Conservation (phyloP, 2,888 invertebrate species). For the Drosophila antonietae region DNA sequence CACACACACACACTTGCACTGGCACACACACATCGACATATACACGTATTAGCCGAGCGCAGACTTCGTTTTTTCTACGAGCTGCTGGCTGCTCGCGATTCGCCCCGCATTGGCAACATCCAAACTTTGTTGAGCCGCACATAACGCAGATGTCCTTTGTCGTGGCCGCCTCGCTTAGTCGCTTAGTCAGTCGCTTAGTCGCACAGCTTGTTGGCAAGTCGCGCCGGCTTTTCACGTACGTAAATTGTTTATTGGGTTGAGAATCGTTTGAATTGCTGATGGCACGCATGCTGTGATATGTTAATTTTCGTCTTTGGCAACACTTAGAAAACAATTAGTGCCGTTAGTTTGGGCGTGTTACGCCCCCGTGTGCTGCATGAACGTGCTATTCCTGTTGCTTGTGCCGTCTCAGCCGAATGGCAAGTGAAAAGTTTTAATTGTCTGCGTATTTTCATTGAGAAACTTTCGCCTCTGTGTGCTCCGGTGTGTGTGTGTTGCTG, state of each 20-base stretch:
- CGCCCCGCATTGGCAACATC: constrained; percentile 14
- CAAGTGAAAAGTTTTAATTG: constrained; percentile 78
- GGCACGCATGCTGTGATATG: constrained; percentile 69
- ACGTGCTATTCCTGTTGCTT: constrained; percentile 12
- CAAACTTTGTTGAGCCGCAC: constrained; percentile 50
- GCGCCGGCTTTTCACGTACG: constrained; percentile 60
- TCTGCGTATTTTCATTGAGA: constrained; percentile 72
- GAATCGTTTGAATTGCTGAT: constrained; percentile 26
- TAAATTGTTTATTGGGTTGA: constrained; percentile 10
- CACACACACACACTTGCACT: constrained; percentile 5
- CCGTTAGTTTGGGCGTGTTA: constrained; percentile 37
- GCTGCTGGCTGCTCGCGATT: constrained; percentile 15
- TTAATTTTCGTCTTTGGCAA: constrained; percentile 68
- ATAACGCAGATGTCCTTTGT: constrained; percentile 81
- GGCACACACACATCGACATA: not conserved
- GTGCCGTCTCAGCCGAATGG: constrained; percentile 42
- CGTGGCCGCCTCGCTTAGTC: constrained; percentile 64
- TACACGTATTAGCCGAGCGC: constrained; percentile 43
- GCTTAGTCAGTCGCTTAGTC: constrained; percentile 52
- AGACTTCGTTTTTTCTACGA: constrained; percentile 28
- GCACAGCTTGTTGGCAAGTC: constrained; percentile 29
- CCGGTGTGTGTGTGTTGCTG: not conserved
- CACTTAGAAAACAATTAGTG: constrained; percentile 74
- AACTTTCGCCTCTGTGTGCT: constrained; percentile 43
- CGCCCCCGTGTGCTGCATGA: constrained; percentile 14